Evolutionary conservation across 2,797 vertebrate genomes (phyloP).

Genomic region (Pipistrellus nathusii): DNA sequence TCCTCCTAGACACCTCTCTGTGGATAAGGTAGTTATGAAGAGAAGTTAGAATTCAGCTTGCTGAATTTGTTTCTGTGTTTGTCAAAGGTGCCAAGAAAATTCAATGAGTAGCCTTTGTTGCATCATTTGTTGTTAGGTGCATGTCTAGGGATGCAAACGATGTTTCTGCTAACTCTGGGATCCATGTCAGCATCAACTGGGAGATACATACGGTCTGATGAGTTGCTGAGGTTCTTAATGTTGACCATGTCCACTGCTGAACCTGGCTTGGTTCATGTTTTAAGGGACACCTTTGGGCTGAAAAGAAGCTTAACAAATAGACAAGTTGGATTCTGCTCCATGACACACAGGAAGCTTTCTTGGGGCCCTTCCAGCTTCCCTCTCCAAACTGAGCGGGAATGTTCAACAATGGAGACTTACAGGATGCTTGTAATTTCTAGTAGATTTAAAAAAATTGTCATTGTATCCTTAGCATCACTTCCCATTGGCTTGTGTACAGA

Average conservation of each 20-base stretch:
- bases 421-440: background rate
- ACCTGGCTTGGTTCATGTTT: background rate
- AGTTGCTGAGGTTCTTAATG: background rate
- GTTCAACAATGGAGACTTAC: background rate
- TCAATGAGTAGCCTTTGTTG: background rate
- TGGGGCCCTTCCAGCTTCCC: background rate
- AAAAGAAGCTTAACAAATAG: background rate
- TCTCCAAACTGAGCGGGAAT: background rate
- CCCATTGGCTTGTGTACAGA: background rate
- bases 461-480: background rate
- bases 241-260: background rate
- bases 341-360: background rate
- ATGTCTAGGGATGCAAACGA: background rate
- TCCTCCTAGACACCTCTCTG: background rate
- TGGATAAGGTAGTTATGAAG: background rate
- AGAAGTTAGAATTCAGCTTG: conserved; percentile 13
- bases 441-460: background rate
- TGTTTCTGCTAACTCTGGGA: background rate
- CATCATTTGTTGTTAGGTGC: background rate
- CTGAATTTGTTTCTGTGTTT: background rate
- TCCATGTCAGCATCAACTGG: background rate
- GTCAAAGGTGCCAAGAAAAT: background rate
- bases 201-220: background rate
- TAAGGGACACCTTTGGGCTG: background rate
- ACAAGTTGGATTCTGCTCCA: background rate